Evolutionary conservation across 23 tunicate genomes (phyloP).

Genomic region (Corella eumyota): DNA sequence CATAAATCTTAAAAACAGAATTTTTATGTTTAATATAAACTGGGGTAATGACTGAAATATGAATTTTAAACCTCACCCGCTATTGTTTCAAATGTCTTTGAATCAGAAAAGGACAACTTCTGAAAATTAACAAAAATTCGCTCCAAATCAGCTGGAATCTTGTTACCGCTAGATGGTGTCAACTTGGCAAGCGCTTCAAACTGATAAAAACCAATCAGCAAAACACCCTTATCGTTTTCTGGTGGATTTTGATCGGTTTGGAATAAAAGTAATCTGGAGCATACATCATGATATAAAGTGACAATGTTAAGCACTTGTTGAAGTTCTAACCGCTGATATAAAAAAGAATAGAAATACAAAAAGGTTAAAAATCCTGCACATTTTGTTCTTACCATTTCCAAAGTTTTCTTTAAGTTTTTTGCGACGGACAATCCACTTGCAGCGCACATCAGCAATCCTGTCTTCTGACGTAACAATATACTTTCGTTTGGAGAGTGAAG

Average conservation of each 20-base stretch:
- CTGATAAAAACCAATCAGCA: slow-evolving; percentile 35
- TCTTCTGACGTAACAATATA: slow-evolving; percentile 52
- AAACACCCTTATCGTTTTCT: slow-evolving; percentile 23
- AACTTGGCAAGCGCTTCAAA: slow-evolving; percentile 63
- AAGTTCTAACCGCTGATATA: slow-evolving; percentile 19
- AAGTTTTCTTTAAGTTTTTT: neutral
- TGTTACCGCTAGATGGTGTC: neutral
- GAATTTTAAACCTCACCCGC: slow-evolving; percentile 40
- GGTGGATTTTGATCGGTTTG: neutral
- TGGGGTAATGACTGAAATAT: no score
- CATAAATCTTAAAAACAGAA: slow-evolving; percentile 34
- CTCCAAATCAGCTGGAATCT: slow-evolving; percentile 11
- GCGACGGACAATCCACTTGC: slow-evolving; percentile 53
- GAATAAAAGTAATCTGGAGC: slow-evolving; percentile 7
- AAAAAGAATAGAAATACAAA: neutral
- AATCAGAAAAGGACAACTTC: slow-evolving; percentile 25
- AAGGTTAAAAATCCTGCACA: neutral
- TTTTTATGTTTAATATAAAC: no score
- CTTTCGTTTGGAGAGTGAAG: slow-evolving; percentile 29
- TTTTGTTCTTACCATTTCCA: neutral
- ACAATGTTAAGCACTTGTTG: slow-evolving; percentile 22
- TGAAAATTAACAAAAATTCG: slow-evolving; percentile 18
- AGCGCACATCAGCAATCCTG: slow-evolving; percentile 79
- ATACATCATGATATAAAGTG: slow-evolving; percentile 24
- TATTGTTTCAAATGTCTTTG: slow-evolving; percentile 67